phyloP scores from a whole-genome alignment of 2,113 vertebrate species.

The Fregata magnificens region DNA sequence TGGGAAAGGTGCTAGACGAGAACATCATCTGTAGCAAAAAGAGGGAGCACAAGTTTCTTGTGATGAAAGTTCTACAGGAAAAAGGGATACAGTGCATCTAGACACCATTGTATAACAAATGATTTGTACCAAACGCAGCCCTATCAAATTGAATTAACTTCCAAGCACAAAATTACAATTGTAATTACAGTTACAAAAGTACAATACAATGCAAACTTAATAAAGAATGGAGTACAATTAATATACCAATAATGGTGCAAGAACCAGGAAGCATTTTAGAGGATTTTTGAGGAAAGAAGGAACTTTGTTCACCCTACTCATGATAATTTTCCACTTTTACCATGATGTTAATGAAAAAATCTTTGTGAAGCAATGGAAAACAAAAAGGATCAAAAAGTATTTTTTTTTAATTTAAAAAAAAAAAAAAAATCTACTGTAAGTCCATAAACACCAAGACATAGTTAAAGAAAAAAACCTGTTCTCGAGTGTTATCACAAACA shows the following conservation, averaged over 20 bases:
- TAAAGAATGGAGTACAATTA: background rate
- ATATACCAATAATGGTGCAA: background rate
- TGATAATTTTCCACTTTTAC: background rate
- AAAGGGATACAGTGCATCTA: background rate
- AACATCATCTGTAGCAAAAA: background rate
- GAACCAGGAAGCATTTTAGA: background rate
- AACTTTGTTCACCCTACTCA: background rate
- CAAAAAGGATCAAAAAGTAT: background rate
- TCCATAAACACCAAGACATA: fast-evolving
- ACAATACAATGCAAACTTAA: background rate
- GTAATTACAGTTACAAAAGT: background rate
- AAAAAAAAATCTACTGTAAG: background rate
- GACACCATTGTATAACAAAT: background rate
- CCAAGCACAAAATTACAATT: background rate
- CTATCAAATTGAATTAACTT: background rate
- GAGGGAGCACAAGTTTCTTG: background rate
- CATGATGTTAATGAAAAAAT: fast-evolving
- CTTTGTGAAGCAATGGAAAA: background rate
- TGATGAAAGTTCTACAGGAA: background rate
- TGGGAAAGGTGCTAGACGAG: background rate
- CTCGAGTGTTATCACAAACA: fast-evolving
- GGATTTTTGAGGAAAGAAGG: background rate
- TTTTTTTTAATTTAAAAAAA: too few relatives aligned
- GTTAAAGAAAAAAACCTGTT: background rate
- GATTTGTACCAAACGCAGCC: background rate